These are phyloP conservation scores for Dicentrarchus labrax DNA, from an alignment of 2,113 vertebrate genomes.

Conservation along the genomic window DNA sequence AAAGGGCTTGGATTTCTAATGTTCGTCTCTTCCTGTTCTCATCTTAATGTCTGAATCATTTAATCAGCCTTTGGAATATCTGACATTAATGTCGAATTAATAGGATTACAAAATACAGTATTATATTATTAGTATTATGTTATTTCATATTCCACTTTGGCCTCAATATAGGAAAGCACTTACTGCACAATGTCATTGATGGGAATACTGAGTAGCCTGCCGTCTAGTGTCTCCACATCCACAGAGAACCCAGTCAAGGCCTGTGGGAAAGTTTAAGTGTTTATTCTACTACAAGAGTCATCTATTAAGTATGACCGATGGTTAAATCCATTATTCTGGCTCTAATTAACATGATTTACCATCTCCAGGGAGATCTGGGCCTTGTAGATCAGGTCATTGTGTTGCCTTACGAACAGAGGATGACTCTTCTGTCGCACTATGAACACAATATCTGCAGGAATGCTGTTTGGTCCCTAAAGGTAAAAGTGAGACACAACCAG, in stretches of 20 bases:
- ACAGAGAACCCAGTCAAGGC: slow-evolving; percentile 91
- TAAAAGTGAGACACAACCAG: slow-evolving; percentile 19
- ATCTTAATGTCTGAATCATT: neutral
- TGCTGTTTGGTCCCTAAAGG: slow-evolving; percentile 90
- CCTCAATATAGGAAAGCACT: slow-evolving; percentile 69
- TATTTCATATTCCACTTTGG: neutral
- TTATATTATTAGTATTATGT: neutral
- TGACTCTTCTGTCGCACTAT: slow-evolving; percentile 92
- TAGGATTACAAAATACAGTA: neutral
- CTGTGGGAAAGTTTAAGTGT: slow-evolving; percentile 73
- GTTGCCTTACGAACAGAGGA: slow-evolving; percentile 83
- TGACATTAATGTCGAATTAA: neutral
- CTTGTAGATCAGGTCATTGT: slow-evolving; percentile 86
- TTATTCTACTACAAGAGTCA: slow-evolving; percentile 2
- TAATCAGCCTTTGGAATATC: neutral
- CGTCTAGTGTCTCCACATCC: slow-evolving; percentile 91
- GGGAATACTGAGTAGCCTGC: slow-evolving; percentile 90
- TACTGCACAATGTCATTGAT: slow-evolving; percentile 95
- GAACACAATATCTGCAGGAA: slow-evolving; percentile 94
- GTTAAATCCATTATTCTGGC: neutral
- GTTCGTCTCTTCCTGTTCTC: neutral
- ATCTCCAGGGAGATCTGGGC: slow-evolving; percentile 84
- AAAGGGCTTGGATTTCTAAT: slow-evolving; percentile 1
- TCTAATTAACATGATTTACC: slow-evolving; percentile 80
- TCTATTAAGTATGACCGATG: neutral